Base-by-base conservation (phyloP, 2,888 invertebrate genomes). In the Theretra japonica region DNA sequence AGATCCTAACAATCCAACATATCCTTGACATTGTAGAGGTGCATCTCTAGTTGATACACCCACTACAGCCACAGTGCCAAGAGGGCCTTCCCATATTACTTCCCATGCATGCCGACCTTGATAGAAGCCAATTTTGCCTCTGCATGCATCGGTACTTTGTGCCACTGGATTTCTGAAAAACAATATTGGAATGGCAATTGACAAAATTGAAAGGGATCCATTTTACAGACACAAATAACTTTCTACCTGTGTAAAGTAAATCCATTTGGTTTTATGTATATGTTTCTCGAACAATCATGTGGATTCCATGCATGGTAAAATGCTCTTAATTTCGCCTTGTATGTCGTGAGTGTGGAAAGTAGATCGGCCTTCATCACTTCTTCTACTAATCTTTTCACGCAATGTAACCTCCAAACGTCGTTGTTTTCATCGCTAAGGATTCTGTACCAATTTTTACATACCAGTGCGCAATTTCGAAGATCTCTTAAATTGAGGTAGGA, bases 251-350 rank as follows among this genome's bases (percentile, higher is more conserved):
- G 99, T 82, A 99, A 95, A 25, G 99, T 99, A 89, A 99, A 99
- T 77, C 99, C 99, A 94, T 99, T 99, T 33, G 98, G 97, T 94
- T 99, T 99, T 71, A 99, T 97, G 90, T 98, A 99, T 87, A 99
- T 97, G 94, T 99, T 99, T 87, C 98, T 96, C 69, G 99, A 99
- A 89, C 99, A 99, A 90, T 99, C 99, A 88, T 97, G 97, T 15
- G 99, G 98, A 91, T 98, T 99, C 99, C 99, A 99, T 0, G 99
- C 97, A 92, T 99, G 98, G 87, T 97, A 97, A 91, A 97, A 98
- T 19, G 99, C 99, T 83, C 98, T 95, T 77, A 99, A 95, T 95
- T 99, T 99, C 30, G 98, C 97, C 95, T 98, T 99, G 88, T 97
- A 98, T 6, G 98, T 98, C 72, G 97, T 96, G 79, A 98, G 96